Evolutionary conservation across 2,797 vertebrate genomes (phyloP).

Genomic region (Fundulus diaphanus): DNA sequence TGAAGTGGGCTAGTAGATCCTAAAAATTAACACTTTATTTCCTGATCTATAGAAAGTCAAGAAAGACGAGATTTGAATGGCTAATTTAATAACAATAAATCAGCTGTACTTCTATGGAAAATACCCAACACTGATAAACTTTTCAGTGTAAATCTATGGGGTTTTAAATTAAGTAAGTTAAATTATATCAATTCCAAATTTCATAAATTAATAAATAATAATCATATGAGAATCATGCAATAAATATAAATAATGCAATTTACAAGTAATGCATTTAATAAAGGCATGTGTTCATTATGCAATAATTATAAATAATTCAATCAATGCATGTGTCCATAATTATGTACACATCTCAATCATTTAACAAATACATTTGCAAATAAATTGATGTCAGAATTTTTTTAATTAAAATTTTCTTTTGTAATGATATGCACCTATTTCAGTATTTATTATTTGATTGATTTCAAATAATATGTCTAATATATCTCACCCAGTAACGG

Average conservation of each 20-base stretch:
- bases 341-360: no score
- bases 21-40: no score
- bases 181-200: not conserved
- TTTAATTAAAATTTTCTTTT: not conserved
- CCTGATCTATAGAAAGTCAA: no score
- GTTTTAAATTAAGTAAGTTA: not conserved
- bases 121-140: not conserved
- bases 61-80: not conserved
- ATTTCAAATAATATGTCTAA: no score
- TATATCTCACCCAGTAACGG: no score
- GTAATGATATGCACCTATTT: not conserved
- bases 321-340: no score
- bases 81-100: not conserved
- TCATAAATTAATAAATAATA: not conserved
- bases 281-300: no score
- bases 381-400: not conserved
- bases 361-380: not conserved
- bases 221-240: not conserved
- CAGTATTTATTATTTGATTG: not conserved
- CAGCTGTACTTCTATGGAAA: not conserved
- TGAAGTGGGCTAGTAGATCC: no score
- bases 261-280: no score
- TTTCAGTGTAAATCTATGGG: not conserved
- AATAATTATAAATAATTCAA: no score
- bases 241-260: not conserved